A percentile compares a stretch with the other conserved stretches of the same genome.
These are phyloP conservation scores for Protula sp. DNA, from an alignment of 2,888 invertebrate species.

Conservation along the genomic window DNA sequence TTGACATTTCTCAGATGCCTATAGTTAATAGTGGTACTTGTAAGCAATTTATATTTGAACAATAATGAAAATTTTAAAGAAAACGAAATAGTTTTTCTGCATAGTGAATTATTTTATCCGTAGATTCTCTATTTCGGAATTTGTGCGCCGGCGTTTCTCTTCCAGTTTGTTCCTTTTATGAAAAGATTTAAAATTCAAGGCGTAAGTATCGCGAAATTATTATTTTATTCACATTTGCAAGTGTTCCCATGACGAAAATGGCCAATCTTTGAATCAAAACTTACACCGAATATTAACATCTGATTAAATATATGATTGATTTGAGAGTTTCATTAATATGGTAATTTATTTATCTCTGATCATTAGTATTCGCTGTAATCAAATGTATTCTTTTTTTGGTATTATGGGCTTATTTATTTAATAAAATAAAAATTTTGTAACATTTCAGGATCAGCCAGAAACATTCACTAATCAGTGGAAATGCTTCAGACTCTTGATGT, in stretches of 20 bases:
- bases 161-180: constrained; percentile 46
- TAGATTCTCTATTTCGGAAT: constrained; percentile 38
- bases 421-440: neutral
- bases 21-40: no score
- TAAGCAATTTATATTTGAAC: no score
- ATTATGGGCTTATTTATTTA: neutral
- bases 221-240: neutral
- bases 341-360: neutral
- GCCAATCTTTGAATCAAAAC: no score
- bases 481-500: constrained; percentile 39
- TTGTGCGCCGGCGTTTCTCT: constrained; percentile 39
- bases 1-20: no score
- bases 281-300: no score
- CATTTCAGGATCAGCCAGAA: constrained; percentile 36
- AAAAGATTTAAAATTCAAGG: constrained; percentile 39
- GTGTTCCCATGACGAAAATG: no score
- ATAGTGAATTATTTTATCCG: constrained; percentile 15
- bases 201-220: constrained; percentile 23
- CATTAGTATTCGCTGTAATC: neutral
- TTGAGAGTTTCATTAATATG: neutral
- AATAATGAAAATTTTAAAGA: no score
- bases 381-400: neutral
- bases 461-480: constrained; percentile 38
- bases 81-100: no score
- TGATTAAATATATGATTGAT: no score